Base-by-base conservation (phyloP, 2,113 vertebrate genomes). In the Abramis brama region DNA sequence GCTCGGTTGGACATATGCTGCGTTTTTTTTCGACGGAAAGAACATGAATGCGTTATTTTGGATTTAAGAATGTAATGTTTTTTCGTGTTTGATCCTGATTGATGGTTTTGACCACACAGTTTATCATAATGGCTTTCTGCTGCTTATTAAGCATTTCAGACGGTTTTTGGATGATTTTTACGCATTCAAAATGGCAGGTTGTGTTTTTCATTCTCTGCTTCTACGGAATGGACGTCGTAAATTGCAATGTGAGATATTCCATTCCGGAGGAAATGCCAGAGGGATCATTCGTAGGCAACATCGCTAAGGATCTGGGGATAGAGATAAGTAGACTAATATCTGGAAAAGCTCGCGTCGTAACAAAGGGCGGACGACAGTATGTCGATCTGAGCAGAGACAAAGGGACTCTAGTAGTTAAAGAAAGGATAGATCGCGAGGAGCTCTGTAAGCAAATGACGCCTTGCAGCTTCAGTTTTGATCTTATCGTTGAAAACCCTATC, bases 391-490 rank as follows among this genome's bases (percentile, higher is more conserved):
- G 95, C 80, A 89, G 91, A 85, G 89, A 91, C 62, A 95, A 92
- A 10, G 93, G 90, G 43, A 90, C 90, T 7, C 91, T 97, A 52
- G 85, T 92, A 21, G 83, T 96, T 68, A 95, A 93, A 66, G 93
- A 95, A 81, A 94, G 92, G 88, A 93, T 97, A 52, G 96, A 97
- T 89, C 84, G 96, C 84, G 97, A 97, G 47, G 87, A 90, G 5
- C 89, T 97, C 66, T 97, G 96, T 62, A 91, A 91, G 43, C 92
- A 94, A 87, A 91, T 76, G 0, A 92, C 94, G 77, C 94, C 94
- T 50, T 97, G 96, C 59, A 91, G 95, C 82, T 91, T 96, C 70
- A 93, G 91, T 85, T 95, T 96, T 75, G 95, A 96, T 79, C 64
- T 96, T 0, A 91, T 97, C 86, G 30, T 96, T 80, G 93, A 95